Percentiles rank a stretch among this genome's conserved stretches.
Evolutionary conservation across 2,113 vertebrate genomes (phyloP).

Genomic region (Mus pahari): DNA sequence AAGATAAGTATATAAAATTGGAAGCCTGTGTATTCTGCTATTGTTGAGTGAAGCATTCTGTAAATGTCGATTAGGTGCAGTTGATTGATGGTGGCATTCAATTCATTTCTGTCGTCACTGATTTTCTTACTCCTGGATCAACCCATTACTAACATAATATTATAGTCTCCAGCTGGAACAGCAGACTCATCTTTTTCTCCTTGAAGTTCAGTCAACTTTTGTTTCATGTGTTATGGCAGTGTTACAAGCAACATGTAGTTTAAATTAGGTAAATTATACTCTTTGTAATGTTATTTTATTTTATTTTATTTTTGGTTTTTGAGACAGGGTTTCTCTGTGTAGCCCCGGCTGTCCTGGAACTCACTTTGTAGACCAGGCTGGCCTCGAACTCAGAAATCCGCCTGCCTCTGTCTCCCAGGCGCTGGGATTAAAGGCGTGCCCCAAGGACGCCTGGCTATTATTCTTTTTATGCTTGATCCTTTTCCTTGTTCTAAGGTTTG

Average conservation of each 20-base stretch:
- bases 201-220: background rate
- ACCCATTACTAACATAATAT: background rate
- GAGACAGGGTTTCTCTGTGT: too few species aligned
- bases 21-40: background rate
- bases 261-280: background rate
- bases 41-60: constrained; percentile 21
- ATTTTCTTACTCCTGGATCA: background rate
- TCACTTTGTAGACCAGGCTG: too few species aligned
- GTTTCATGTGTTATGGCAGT: background rate
- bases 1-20: background rate
- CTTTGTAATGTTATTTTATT: background rate
- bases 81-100: constrained; percentile 30
- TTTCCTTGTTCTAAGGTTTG: background rate
- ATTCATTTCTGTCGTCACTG: background rate
- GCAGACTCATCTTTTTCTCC: background rate
- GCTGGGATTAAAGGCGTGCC: too few species aligned
- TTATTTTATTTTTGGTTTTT: too few species aligned
- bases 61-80: constrained; percentile 22
- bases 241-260: background rate
- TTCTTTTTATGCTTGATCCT: background rate
- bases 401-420: too few species aligned
- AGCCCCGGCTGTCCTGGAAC: too few species aligned
- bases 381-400: too few species aligned
- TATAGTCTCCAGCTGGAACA: background rate
- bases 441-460: too few species aligned